Base-by-base conservation (phyloP, 2,797 vertebrate species). In the Chromobotia macracanthus region DNA sequence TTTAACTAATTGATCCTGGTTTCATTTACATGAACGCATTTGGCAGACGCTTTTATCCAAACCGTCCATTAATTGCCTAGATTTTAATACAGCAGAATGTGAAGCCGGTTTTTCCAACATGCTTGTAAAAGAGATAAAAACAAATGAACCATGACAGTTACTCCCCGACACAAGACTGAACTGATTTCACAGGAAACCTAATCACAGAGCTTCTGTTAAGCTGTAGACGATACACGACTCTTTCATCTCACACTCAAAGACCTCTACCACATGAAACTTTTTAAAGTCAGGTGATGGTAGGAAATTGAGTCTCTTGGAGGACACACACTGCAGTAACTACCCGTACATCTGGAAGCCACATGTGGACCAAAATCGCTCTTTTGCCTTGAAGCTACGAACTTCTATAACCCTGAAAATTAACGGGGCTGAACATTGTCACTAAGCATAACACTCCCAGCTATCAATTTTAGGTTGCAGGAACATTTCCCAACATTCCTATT, bases 301-400 rank as follows among this genome's bases (percentile, higher is more conserved):
- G 58, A 82, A 71, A 68, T 35, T 5, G 28, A 46, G 28, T 69
- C 55, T n/a, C 79, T 66, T 70, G 71, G 51, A 68, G 67, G 71
- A 72, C 55, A 76, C 55, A 76, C 64, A 84, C 68, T 61, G 67
- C 80, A 82, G 75, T 16, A 69, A 64, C 72, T 75, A 84, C 82
- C 63, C 81, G 80, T 80, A 87, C 87, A 88, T 87, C 84, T 87
- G 87, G 84, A 71, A 46, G 58, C 69, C 86, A 89, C 80, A 85
- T 87, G 84, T 46, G 72, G 69, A 61, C 71, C 44, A 50, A n/a
- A 12, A 41, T 60, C 64, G 7, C 46, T 68, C 61, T 70, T 64
- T 66, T 66, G 38, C 77, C 76, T 72, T n/a, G 25, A 44, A 61
- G 63, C 41, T 61, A 31, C 3, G 25, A 28, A 61, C 25, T 1